Evolutionary conservation across 2,888 invertebrate species (phyloP), one percentile per base, ranked within the genome.

Genomic region (Cryptus armator): DNA sequence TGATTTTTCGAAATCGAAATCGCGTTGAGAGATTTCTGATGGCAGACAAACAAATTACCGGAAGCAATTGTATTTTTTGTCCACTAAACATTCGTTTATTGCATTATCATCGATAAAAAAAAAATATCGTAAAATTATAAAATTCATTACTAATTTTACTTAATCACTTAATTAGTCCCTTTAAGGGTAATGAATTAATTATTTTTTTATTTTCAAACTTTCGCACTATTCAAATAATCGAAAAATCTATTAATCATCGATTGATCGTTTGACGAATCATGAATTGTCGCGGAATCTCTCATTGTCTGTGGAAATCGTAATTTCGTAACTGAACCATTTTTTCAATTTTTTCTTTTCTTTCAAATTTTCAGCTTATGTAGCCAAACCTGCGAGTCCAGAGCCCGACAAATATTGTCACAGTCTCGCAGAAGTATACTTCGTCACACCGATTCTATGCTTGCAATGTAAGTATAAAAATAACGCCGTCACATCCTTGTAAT

Each of bases 391-490:
- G 67, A 90, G 86, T 84, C 88, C 89, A 74, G 91, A 92, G 88
- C 86, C 86, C 78, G 87, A 89, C 81, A 90, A 87, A 64, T 89
- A 87, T 77, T 91, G 90, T 86, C 95, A 95, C 90, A 93, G 93
- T 85, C 91, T 95, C 83, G 91, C 93, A 86, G 94, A 95, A 87
- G 94, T 94, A 86, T 95, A 94, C 91, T 94, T 95, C 90, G 90
- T 95, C 89, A 95, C 94, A 82, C 95, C 95, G 83, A 93, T 95
- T 88, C 91, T 95, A 70, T 95, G 95, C 91, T 92, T 92, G 87
- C 95, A 95, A 89, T 95, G 95, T 95, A 93, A 95, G 95, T 95
- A 87, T 77, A 68, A 56, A 16, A 37, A 9, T 5, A 37, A 37
- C 37, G 37, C 37, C 37, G 37, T 5, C 9, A 37, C 7, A 37